A percentile compares a stretch with the other conserved stretches of the same genome.
phyloP scores from a whole-genome alignment of 2,888 invertebrate species.

The Trichogramma dendrolimi region DNA sequence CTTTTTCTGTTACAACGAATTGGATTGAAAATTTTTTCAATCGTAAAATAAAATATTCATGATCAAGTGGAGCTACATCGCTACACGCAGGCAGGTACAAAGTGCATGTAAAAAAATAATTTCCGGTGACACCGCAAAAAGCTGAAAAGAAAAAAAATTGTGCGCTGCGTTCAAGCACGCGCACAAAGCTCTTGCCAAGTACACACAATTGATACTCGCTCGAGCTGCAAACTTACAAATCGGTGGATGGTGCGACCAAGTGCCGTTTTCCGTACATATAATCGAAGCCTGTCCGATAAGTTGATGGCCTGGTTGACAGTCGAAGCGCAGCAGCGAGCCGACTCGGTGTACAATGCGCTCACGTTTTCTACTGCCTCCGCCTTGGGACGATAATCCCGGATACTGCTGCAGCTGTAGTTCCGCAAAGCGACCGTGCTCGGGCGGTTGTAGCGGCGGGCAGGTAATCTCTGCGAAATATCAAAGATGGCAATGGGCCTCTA shows the following conservation, averaged over 20 bases:
- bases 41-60: too few species aligned
- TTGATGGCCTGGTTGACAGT: conserved; percentile 65
- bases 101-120: too few species aligned
- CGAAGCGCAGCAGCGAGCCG: conserved; percentile 76
- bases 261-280: conserved; percentile 82
- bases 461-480: conserved; percentile 64
- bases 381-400: conserved; percentile 27
- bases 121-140: too few species aligned
- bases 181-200: too few species aligned
- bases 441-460: conserved; percentile 72
- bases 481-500: too few species aligned
- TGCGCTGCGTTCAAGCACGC: too few species aligned
- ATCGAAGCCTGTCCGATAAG: conserved; percentile 76
- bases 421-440: conserved; percentile 66
- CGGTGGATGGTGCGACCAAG: conserved; percentile 83
- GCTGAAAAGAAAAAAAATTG: too few species aligned
- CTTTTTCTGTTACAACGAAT: too few species aligned
- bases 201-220: too few species aligned
- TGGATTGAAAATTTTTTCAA: too few species aligned
- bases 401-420: conserved; percentile 46
- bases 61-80: too few species aligned
- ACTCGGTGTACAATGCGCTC: conserved; percentile 68
- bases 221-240: conserved; percentile 60
- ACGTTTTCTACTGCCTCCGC: conserved; percentile 44
- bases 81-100: too few species aligned